phyloP scores from a whole-genome alignment of 2,888 invertebrate genomes.

The Lepidocyrtoides sp. region DNA sequence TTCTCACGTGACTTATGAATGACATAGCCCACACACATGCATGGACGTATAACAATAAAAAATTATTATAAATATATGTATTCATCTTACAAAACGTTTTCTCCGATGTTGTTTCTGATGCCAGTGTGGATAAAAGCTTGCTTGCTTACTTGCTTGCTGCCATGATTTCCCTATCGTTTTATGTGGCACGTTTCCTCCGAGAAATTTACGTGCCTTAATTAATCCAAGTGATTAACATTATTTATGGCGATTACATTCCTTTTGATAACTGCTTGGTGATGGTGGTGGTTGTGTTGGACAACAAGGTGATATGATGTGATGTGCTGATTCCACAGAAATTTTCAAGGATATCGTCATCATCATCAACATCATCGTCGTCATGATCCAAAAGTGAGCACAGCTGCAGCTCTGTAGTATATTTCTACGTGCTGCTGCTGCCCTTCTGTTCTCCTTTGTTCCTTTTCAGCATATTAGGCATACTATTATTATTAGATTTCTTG shows the following conservation, averaged over 20 bases:
- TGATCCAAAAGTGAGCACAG: not conserved
- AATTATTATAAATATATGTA: too few species aligned
- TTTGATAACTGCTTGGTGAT: slow-evolving; percentile 16
- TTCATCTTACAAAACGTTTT: too few species aligned
- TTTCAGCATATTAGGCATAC: too few species aligned
- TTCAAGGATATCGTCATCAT: too few species aligned
- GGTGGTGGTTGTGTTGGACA: slow-evolving; percentile 6
- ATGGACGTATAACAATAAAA: too few species aligned
- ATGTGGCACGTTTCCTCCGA: slow-evolving; percentile 34
- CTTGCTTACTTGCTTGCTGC: not conserved
- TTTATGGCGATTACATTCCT: slow-evolving; percentile 69
- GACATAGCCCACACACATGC: too few species aligned
- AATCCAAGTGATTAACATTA: slow-evolving; percentile 77
- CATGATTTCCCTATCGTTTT: not conserved
- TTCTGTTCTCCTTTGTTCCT: too few species aligned
- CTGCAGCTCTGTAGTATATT: not conserved
- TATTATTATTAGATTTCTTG: too few species aligned
- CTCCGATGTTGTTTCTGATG: too few species aligned
- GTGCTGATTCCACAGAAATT: not conserved
- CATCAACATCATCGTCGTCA: too few species aligned
- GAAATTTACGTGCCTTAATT: slow-evolving; percentile 73
- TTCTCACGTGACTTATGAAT: not conserved
- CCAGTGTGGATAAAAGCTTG: not conserved
- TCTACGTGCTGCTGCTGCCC: too few species aligned
- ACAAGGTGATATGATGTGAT: not conserved